Conservation (phyloP, 2,113 vertebrate genomes). For the Prionailurus bengalensis region DNA sequence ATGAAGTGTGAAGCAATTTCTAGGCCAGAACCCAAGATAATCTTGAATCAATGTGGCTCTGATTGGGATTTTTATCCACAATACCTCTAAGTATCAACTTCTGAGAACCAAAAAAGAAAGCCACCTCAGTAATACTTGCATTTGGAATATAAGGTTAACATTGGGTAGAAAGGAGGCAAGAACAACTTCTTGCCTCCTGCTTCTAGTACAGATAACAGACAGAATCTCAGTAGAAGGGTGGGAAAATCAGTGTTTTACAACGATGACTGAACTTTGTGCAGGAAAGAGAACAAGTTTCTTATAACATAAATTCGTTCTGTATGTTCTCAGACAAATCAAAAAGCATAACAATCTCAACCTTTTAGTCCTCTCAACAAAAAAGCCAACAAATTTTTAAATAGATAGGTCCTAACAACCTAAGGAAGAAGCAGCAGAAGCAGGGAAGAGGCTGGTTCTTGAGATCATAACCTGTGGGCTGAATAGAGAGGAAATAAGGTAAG, state of each 20-base stretch:
- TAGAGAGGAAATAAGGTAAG: not conserved
- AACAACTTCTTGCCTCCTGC: not conserved
- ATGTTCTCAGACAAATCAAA: not conserved
- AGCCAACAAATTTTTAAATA: not conserved
- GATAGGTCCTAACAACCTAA: not conserved
- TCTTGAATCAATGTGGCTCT: not conserved
- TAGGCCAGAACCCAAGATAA: constrained; percentile 1
- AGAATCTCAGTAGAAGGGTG: not conserved
- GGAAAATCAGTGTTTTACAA: not conserved
- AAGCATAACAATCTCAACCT: not conserved
- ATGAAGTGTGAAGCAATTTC: not conserved
- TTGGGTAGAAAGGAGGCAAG: not conserved
- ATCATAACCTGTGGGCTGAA: not conserved
- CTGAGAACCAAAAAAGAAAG: not conserved
- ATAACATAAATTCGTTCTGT: not conserved
- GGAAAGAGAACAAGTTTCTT: not conserved
- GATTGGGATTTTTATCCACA: not conserved
- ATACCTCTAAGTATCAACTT: not conserved
- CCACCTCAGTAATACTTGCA: not conserved
- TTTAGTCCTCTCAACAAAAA: not conserved
- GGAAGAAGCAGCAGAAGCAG: not conserved
- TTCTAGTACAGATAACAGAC: not conserved
- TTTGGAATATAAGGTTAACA: not conserved
- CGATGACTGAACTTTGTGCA: not conserved
- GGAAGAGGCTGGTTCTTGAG: not conserved